phyloP scores from a whole-genome alignment of 2,797 vertebrate genomes.

The Oophaga sylvatica region DNA sequence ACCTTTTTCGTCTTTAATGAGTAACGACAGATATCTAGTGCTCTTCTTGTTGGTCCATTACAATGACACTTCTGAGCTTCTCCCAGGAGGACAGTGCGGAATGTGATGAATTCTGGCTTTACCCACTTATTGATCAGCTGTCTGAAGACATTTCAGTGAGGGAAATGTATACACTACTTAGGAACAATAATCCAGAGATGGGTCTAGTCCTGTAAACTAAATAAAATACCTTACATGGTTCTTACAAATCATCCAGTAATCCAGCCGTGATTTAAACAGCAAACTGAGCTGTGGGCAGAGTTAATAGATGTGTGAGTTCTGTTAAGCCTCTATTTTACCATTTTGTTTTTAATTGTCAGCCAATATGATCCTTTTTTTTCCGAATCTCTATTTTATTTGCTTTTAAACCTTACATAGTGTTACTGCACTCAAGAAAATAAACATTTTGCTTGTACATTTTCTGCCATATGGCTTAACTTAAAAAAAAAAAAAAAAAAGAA shows the following conservation, averaged over 20 bases:
- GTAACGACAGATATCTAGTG: slow-evolving; percentile 60
- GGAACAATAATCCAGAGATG: slow-evolving; percentile 51
- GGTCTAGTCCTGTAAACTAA: slow-evolving; percentile 39
- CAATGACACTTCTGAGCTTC: slow-evolving; percentile 56
- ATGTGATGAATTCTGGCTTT: slow-evolving; percentile 57
- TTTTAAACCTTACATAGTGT: not conserved
- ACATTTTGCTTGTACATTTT: too few relatives aligned
- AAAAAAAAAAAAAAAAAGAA: too few relatives aligned
- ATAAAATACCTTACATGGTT: slow-evolving; percentile 37
- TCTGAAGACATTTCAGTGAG: slow-evolving; percentile 55
- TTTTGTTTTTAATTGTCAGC: not conserved
- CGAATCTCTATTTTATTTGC: not conserved
- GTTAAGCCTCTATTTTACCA: not conserved
- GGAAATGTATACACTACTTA: slow-evolving; percentile 56
- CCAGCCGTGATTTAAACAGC: not conserved
- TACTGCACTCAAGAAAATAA: not conserved
- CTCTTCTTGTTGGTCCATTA: slow-evolving; percentile 58
- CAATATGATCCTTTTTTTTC: not conserved
- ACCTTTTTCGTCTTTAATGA: slow-evolving; percentile 51
- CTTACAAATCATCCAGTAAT: slow-evolving; percentile 42
- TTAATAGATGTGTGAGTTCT: not conserved
- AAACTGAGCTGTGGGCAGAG: not conserved
- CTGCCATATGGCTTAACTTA: too few relatives aligned
- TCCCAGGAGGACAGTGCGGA: slow-evolving; percentile 48
- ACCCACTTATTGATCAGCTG: slow-evolving; percentile 61